Conservation (phyloP, 2,797 vertebrate species). For the Denticeps clupeoides region DNA sequence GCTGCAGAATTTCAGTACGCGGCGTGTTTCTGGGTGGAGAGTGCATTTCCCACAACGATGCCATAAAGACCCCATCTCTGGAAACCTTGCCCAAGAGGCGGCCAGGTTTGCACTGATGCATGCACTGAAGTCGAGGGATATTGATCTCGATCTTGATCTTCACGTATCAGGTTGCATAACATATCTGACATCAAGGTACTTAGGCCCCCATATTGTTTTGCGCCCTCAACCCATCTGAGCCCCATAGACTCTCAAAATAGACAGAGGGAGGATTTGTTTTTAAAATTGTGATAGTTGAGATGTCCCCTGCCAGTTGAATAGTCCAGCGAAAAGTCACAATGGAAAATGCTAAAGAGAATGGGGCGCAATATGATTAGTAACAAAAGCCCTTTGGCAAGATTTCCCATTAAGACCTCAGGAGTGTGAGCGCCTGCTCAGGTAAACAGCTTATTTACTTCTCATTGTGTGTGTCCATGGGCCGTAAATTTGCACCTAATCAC, state of each 20-base stretch:
- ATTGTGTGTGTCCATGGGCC: conserved; percentile 13
- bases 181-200: conserved; percentile 1
- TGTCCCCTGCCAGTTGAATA: conserved; percentile 14
- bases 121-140: conserved; percentile 11
- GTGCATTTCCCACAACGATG: no score
- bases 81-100: no score
- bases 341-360: conserved; percentile 21
- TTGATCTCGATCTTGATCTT: conserved; percentile 16
- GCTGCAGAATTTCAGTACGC: no score
- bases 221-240: conserved; percentile 13
- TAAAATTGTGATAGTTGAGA: conserved; percentile 15
- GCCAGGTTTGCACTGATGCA: no score
- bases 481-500: neutral
- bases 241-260: conserved; percentile 14
- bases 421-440: conserved; percentile 12
- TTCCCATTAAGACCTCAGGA: conserved; percentile 24
- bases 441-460: conserved; percentile 13
- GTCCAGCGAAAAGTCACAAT: no score
- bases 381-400: conserved; percentile 13
- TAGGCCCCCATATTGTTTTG: neutral
- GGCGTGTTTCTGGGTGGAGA: no score
- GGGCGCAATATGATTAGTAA: conserved; percentile 14
- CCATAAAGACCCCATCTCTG: no score
- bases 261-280: conserved; percentile 7
- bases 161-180: conserved; percentile 16